Conservation (phyloP, 1,140 invertebrate genomes). For the Drosophila ironensis region DNA sequence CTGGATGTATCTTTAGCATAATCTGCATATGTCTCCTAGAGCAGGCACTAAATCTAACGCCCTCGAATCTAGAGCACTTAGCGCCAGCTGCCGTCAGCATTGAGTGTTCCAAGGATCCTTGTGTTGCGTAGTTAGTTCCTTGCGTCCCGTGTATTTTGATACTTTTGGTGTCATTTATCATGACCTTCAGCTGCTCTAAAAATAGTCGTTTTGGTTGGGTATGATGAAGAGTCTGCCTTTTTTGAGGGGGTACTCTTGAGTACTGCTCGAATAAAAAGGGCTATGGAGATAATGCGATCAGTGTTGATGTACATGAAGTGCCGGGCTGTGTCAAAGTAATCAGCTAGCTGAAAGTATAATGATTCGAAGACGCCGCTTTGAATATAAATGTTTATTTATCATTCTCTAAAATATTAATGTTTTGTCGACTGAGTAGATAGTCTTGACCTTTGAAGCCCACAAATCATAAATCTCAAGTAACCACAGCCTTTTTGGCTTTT, state of each 20-base stretch:
- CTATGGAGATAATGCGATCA: constrained; percentile 41
- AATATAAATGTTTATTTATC: constrained; percentile 16
- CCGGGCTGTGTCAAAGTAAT: constrained; percentile 23
- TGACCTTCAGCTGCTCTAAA: constrained; percentile 63
- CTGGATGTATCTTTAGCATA: constrained; percentile 31
- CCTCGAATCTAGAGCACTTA: constrained; percentile 68
- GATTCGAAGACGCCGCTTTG: no score
- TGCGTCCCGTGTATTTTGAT: constrained; percentile 57
- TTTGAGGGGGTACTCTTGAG: constrained; percentile 4
- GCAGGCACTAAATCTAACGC: constrained; percentile 76
- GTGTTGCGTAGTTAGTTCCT: constrained; percentile 29
- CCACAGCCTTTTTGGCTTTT: no score
- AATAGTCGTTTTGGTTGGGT: constrained; percentile 41
- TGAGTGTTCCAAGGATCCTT: constrained; percentile 50
- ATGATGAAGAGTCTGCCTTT: constrained; percentile 23
- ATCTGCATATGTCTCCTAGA: constrained; percentile 51
- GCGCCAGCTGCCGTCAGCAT: constrained; percentile 64
- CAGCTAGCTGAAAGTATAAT: constrained; percentile 40
- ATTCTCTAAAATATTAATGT: constrained; percentile 11
- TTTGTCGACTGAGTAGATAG: background rate
- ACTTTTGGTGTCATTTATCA: constrained; percentile 77
- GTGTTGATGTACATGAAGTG: constrained; percentile 49
- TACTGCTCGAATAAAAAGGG: constrained; percentile 42
- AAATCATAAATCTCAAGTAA: background rate
- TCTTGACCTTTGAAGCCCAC: background rate